Evolutionary conservation across 2,888 invertebrate genomes (phyloP).

Genomic region (Cremastinae sp.): DNA sequence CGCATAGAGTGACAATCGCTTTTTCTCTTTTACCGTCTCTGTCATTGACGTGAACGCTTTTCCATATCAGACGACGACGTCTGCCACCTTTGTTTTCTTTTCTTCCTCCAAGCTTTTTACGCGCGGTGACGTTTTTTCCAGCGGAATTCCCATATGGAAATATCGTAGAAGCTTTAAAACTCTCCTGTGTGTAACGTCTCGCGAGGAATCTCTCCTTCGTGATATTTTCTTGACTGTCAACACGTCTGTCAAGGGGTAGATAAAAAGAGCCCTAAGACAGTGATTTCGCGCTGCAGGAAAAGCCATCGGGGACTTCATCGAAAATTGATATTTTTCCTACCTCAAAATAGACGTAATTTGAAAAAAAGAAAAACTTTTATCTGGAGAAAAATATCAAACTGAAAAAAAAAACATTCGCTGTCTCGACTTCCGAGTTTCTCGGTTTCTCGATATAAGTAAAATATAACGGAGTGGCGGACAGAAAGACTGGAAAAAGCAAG

Average conservation of each 20-base stretch:
- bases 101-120: background rate
- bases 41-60: constrained; percentile 4
- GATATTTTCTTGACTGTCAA: constrained; percentile 2
- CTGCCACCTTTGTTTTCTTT: background rate
- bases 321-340: too few species aligned
- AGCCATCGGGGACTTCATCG: too few species aligned
- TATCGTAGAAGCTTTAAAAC: background rate
- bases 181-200: background rate
- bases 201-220: constrained; percentile 8
- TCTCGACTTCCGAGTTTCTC: constrained; percentile 29
- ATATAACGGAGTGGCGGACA: constrained; percentile 46
- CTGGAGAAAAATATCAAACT: too few species aligned
- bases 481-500: constrained; percentile 15
- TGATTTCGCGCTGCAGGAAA: background rate
- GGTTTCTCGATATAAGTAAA: constrained; percentile 25
- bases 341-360: too few species aligned
- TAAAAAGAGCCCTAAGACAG: background rate
- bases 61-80: constrained; percentile 8
- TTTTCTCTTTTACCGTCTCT: constrained; percentile 12
- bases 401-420: too few species aligned
- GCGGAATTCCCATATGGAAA: constrained; percentile 8
- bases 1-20: constrained; percentile 33
- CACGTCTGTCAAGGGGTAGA: background rate
- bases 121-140: background rate
- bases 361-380: too few species aligned